Base-by-base conservation (phyloP, 2,797 vertebrate species). In the Rachycentron canadum region DNA sequence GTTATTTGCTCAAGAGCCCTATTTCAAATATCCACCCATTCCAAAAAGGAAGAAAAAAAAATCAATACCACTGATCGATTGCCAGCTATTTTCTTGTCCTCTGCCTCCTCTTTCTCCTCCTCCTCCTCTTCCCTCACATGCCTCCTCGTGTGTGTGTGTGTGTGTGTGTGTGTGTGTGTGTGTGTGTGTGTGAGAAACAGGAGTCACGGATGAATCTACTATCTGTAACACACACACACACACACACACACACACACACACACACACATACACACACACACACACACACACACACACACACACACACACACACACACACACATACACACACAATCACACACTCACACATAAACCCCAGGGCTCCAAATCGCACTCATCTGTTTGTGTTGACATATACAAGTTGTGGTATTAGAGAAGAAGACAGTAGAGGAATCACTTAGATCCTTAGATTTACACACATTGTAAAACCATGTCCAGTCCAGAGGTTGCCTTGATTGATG, bases 61-160 rank as follows among this genome's bases (percentile, higher is more conserved):
- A 95, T 95, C 93, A 88, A 95, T 96, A 87, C 34, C 62, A 14
- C 72, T 86, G 87, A 95, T 93, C 91, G 86, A 95, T 95, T 76
- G 82, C 67, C 25, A 52, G 88, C 85, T 93, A 89, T 93, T 93
- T 91, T 90, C 89, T 88, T 19, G 69, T 81, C 76, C 38, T 73
- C 72, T 63, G 68, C 74, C 65, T 64, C 63, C 65, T 84, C 38
- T 13, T 68, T 76, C 64, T 81, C 79, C 85, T 77, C 78, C 86
- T 68, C 78, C 65, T 68, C 78, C 62, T 80, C 79, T 84, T 77
- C 78, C 87, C 79, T 81, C 70, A 67, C 76, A 78, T 62, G 62
- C 82, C 67, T 82, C 50, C 41, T 80, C 28, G 14, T 76, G 68
- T 78, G 78, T 88, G 38, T 85, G 47, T 84, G 28, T 88, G 21